phyloP scores from a whole-genome alignment of 2,888 invertebrate species.

The Nudaria mundana region DNA sequence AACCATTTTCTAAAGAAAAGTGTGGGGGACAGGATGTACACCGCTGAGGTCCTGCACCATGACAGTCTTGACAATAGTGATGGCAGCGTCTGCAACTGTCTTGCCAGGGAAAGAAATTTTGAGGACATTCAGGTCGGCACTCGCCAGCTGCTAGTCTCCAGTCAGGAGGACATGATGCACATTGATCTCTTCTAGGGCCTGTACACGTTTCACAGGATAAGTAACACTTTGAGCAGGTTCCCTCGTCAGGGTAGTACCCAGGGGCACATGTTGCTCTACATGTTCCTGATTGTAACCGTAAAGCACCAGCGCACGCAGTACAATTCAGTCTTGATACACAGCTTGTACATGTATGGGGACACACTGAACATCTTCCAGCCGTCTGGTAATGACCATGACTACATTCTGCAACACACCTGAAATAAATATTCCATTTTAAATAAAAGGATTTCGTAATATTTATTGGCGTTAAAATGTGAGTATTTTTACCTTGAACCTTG shows the following conservation, averaged over 20 bases:
- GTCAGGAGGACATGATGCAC: constrained; percentile 89
- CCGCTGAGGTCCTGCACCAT: constrained; percentile 88
- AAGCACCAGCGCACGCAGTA: constrained; percentile 87
- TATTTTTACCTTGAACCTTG: constrained; percentile 83
- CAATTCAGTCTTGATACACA: constrained; percentile 91
- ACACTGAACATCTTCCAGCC: constrained; percentile 87
- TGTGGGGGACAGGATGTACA: constrained; percentile 88
- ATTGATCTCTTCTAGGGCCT: constrained; percentile 91
- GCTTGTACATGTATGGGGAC: constrained; percentile 88
- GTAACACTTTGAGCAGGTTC: constrained; percentile 91
- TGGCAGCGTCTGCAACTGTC: constrained; percentile 94
- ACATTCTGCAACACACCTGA: constrained; percentile 88
- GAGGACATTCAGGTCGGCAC: constrained; percentile 92
- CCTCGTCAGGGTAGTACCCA: constrained; percentile 93
- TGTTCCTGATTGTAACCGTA: constrained; percentile 91
- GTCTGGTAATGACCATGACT: constrained; percentile 89
- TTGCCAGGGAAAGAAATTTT: constrained; percentile 90
- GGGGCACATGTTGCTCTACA: constrained; percentile 89
- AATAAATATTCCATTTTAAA: constrained; percentile 37
- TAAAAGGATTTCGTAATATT: constrained; percentile 7
- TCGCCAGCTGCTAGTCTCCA: constrained; percentile 92
- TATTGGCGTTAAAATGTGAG: constrained; percentile 23
- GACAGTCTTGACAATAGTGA: constrained; percentile 93
- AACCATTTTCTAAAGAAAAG: constrained; percentile 85
- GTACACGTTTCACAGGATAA: constrained; percentile 92